These are phyloP conservation scores for Periplaneta americana DNA, from an alignment of 1,140 invertebrate genomes.

Conservation along the genomic window DNA sequence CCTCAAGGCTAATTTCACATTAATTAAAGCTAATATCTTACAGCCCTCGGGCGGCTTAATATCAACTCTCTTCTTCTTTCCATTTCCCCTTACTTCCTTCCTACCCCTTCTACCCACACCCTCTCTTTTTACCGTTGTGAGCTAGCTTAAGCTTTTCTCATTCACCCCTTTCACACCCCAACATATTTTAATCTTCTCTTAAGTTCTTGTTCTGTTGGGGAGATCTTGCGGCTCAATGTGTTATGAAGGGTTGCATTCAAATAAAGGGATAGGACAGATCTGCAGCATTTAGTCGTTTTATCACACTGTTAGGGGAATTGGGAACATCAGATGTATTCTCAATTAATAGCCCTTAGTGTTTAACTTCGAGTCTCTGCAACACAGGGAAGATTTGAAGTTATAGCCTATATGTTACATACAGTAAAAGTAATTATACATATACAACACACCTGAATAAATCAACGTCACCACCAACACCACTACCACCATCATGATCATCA, in stretches of 20 bases:
- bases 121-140: neutral
- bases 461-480: too few relatives aligned
- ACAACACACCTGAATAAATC: too few relatives aligned
- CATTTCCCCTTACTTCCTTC: neutral
- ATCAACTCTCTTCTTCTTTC: neutral
- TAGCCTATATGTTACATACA: too few relatives aligned
- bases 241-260: neutral
- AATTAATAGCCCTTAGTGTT: too few relatives aligned
- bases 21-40: neutral
- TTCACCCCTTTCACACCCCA: neutral
- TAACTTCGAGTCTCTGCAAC: too few relatives aligned
- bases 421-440: too few relatives aligned
- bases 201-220: neutral
- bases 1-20: neutral
- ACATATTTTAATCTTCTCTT: neutral
- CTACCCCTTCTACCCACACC: neutral
- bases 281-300: neutral
- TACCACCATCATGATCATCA: too few relatives aligned
- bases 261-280: neutral
- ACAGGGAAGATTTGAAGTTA: too few relatives aligned
- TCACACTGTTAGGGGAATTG: neutral
- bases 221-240: neutral
- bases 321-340: too few relatives aligned
- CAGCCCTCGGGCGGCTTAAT: neutral
- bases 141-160: neutral